Percentiles rank a stretch among this genome's conserved stretches.
Evolutionary conservation across 2,113 vertebrate genomes (phyloP).

Genomic region (Oplegnathus fasciatus): DNA sequence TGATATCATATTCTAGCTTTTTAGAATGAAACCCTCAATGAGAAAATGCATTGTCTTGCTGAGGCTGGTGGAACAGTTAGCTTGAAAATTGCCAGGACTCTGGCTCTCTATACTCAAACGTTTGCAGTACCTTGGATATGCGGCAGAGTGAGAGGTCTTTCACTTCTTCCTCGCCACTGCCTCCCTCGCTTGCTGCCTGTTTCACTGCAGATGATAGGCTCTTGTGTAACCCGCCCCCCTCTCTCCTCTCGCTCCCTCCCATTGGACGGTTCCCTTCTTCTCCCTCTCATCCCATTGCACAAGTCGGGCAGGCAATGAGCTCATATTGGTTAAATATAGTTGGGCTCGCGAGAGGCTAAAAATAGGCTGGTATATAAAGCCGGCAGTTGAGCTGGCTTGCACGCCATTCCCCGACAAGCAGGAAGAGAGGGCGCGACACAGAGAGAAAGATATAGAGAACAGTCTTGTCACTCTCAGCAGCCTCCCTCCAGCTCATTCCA

Average conservation of each 20-base stretch:
- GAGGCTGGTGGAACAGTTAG: neutral
- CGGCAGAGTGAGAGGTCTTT: constrained; percentile 45
- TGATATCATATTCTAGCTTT: neutral
- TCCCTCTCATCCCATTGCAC: constrained; percentile 74
- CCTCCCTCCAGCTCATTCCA: constrained; percentile 49
- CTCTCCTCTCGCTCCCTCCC: neutral
- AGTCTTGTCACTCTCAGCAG: neutral
- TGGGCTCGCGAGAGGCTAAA: constrained; percentile 79
- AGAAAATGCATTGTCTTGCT: neutral
- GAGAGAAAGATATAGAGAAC: constrained; percentile 4
- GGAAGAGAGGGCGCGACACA: neutral
- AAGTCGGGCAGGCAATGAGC: constrained; percentile 71
- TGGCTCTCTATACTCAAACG: neutral
- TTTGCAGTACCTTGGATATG: neutral
- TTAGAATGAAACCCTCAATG: neutral
- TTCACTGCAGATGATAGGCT: constrained; percentile 39
- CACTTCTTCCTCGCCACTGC: neutral
- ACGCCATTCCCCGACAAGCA: constrained; percentile 25
- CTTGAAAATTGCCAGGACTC: neutral
- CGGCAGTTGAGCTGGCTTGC: constrained; percentile 15
- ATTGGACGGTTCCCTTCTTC: constrained; percentile 67
- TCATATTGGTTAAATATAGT: constrained; percentile 88
- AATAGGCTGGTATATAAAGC: constrained; percentile 86
- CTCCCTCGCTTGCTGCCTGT: neutral
- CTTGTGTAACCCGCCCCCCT: constrained; percentile 57